These are phyloP conservation scores for Otus sunia DNA, from an alignment of 2,113 vertebrate species.

Conservation along the genomic window DNA sequence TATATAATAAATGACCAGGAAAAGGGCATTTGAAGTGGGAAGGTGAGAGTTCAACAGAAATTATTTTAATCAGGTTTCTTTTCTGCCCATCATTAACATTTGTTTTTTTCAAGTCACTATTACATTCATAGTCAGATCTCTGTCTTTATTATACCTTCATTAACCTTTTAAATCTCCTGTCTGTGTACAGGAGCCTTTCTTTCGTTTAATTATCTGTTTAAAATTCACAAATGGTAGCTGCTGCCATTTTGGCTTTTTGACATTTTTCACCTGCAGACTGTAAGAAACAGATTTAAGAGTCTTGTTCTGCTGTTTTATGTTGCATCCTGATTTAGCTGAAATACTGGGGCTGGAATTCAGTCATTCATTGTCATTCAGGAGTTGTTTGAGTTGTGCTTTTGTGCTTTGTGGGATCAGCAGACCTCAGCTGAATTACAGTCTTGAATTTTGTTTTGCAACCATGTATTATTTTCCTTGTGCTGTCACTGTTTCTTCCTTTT, in stretches of 20 bases:
- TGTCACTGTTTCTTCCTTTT: slow-evolving; percentile 33
- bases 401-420: slow-evolving; percentile 28
- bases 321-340: slow-evolving; percentile 36
- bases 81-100: background rate
- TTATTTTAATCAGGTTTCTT: slow-evolving; percentile 30
- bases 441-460: slow-evolving; percentile 31
- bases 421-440: slow-evolving; percentile 39
- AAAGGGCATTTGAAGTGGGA: background rate
- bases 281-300: slow-evolving; percentile 39
- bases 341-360: background rate
- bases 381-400: slow-evolving; percentile 30
- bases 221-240: slow-evolving; percentile 50
- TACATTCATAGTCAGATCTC: slow-evolving; percentile 13
- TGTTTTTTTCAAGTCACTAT: slow-evolving; percentile 20
- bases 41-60: background rate
- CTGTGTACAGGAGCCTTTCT: slow-evolving; percentile 25
- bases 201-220: slow-evolving; percentile 40
- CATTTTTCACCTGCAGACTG: slow-evolving; percentile 52
- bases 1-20: background rate
- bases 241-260: slow-evolving; percentile 52
- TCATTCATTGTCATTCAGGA: slow-evolving; percentile 31
- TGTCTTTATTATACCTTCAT: slow-evolving; percentile 58
- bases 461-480: background rate
- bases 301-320: background rate
- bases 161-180: slow-evolving; percentile 55